Evolutionary conservation across 1,140 invertebrate genomes (phyloP).

Genomic region (Caenorhabditis inopinata): DNA sequence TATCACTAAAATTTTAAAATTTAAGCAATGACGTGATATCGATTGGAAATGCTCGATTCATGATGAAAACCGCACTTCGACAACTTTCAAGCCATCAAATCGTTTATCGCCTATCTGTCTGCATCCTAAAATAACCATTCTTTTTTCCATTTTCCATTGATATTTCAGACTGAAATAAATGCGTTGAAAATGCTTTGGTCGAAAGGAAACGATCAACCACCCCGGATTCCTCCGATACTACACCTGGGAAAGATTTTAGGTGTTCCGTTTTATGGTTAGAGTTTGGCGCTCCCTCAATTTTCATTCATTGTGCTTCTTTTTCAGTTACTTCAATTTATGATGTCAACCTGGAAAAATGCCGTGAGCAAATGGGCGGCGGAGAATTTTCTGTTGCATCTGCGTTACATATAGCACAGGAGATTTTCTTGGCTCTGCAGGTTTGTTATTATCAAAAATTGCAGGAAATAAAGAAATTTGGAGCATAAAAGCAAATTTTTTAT

Average conservation of each 20-base stretch:
- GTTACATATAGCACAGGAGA: conserved; percentile 18
- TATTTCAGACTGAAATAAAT: not conserved
- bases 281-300: not conserved
- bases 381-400: not conserved
- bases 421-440: not conserved
- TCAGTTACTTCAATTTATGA: not conserved
- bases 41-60: not conserved
- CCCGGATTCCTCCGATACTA: not conserved
- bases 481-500: no score
- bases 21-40: not conserved
- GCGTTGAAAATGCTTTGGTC: not conserved
- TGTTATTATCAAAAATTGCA: no score
- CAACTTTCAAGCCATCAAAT: not conserved
- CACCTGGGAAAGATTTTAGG: not conserved
- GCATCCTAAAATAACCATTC: not conserved
- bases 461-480: no score
- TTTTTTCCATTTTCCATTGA: not conserved
- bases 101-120: not conserved
- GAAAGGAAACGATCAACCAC: not conserved
- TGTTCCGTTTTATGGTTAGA: conserved; percentile 2
- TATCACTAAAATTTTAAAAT: no score
- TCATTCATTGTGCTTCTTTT: not conserved
- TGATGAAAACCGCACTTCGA: conserved; percentile 6
- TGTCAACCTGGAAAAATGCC: not conserved
- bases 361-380: conserved; percentile 10